Conservation (phyloP, 1,140 invertebrate species). For the Trissolcus basalis region DNA sequence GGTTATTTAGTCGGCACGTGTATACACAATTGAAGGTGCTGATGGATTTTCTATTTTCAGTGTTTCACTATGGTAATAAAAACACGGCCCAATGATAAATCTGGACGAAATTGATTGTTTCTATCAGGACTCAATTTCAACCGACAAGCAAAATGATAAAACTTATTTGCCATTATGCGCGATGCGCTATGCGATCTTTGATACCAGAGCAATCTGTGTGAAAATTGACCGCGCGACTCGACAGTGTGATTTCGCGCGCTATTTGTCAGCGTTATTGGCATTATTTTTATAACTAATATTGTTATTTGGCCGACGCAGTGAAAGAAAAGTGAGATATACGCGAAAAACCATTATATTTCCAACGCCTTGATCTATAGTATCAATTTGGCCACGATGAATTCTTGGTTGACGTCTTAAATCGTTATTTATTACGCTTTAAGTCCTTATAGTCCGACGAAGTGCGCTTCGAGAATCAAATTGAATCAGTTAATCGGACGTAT, state of each 20-base stretch:
- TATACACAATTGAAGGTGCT: constrained; percentile 34
- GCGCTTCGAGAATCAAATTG: constrained; percentile 61
- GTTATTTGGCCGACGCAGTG: constrained; percentile 7
- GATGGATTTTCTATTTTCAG: constrained; percentile 39
- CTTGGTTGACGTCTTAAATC: constrained; percentile 68
- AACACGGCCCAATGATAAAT: constrained; percentile 31
- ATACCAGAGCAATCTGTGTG: no score
- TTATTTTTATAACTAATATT: constrained; percentile 10
- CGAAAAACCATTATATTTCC: constrained; percentile 62
- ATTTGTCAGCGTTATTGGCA: not conserved
- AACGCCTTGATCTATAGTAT: constrained; percentile 69
- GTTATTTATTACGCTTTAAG: constrained; percentile 70
- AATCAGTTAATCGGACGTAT: constrained; percentile 58
- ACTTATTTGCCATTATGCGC: no score
- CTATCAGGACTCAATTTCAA: constrained; percentile 28
- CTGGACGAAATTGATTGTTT: constrained; percentile 41
- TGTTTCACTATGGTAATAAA: constrained; percentile 47
- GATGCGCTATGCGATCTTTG: no score
- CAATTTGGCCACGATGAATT: constrained; percentile 70
- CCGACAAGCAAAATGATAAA: no score
- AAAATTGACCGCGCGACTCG: constrained; percentile 1
- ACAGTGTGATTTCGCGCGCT: not conserved
- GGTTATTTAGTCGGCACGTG: constrained; percentile 44
- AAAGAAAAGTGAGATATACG: constrained; percentile 29
- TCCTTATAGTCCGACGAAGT: constrained; percentile 57